phyloP scores from a whole-genome alignment of 2,797 vertebrate genomes.

The Microchirus variegatus region DNA sequence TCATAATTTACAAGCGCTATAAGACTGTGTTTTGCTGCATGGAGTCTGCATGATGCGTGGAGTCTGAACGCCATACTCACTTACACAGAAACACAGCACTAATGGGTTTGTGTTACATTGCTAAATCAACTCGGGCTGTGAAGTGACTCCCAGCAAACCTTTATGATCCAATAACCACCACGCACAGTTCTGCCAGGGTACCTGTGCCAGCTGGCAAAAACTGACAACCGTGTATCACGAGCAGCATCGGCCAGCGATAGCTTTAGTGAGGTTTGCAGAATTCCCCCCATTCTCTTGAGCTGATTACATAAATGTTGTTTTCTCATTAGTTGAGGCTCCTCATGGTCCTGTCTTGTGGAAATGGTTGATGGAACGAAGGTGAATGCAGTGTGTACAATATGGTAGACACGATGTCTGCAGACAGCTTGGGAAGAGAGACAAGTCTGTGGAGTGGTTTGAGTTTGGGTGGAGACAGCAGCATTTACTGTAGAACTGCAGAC shows the following conservation, averaged over 20 bases:
- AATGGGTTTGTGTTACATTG: slow-evolving; percentile 75
- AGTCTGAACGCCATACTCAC: slow-evolving; percentile 58
- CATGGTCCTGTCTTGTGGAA: slow-evolving; percentile 62
- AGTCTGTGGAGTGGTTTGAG: slow-evolving; percentile 74
- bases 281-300: slow-evolving; percentile 60
- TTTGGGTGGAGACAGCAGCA: slow-evolving; percentile 80
- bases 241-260: slow-evolving; percentile 59
- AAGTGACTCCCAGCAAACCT: slow-evolving; percentile 74
- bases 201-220: slow-evolving; percentile 70
- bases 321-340: slow-evolving; percentile 70
- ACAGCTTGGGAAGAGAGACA: slow-evolving; percentile 71
- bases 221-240: slow-evolving; percentile 55
- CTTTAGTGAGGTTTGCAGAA: slow-evolving; percentile 68
- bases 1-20: slow-evolving; percentile 56
- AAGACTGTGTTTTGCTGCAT: slow-evolving; percentile 48
- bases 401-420: slow-evolving; percentile 68
- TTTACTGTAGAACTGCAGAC: slow-evolving; percentile 82
- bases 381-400: slow-evolving; percentile 50
- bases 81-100: slow-evolving; percentile 64
- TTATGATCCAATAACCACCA: slow-evolving; percentile 76
- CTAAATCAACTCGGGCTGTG: slow-evolving; percentile 76
- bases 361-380: slow-evolving; percentile 69
- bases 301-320: slow-evolving; percentile 78
- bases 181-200: slow-evolving; percentile 61
- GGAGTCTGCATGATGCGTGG: slow-evolving; percentile 57